Evolutionary conservation across 2,797 vertebrate genomes (phyloP), one percentile per base, ranked within the genome.

Genomic region (Sorex maritimensis): DNA sequence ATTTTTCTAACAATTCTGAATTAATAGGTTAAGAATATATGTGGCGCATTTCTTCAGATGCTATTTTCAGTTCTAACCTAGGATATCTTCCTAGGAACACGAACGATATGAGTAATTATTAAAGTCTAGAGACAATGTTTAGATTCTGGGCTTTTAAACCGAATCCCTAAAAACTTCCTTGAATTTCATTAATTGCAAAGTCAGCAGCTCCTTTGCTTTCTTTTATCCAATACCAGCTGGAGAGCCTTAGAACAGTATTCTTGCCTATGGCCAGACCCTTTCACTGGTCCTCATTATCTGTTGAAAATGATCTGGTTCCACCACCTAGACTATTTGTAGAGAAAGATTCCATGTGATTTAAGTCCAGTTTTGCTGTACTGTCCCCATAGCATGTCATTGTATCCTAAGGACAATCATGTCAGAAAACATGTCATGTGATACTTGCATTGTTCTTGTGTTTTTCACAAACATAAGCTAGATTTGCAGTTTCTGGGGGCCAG

Each of bases 211-310:
- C 49, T 69, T 89, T 69, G 34, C 44, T 63, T 67, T 73, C 79
- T 68, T 4, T 4, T 86, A 4, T 5, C 46, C 81, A 7, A 2
- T 77, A 44, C 67, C 26, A 69, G 83, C 68, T 72, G 68, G 90
- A 88, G 46, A 91, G 6, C 14, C 24, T 75, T 14, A 93, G 8
- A 86, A 17, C 24, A 87, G 44, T 74, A 63, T 38, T 80, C 89
- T 81, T 83, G 41, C 49, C 81, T 73, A 86, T 1, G 85, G 89
- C 90, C 94, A 90, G 75, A 83, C 82, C 91, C 88, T 97, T 98
- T 98, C 98, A 97, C 98, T 98, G 98, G 97, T 98, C 96, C 83
- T 97, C 95, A 90, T 97, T 98, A 95, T 97, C 95, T 95, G 73
- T 92, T 95, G 94, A 95, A 92, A 94, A 95, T 92, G 90, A 93